Conservation (phyloP, 1,140 invertebrate species). For the Drosophila obscura region DNA sequence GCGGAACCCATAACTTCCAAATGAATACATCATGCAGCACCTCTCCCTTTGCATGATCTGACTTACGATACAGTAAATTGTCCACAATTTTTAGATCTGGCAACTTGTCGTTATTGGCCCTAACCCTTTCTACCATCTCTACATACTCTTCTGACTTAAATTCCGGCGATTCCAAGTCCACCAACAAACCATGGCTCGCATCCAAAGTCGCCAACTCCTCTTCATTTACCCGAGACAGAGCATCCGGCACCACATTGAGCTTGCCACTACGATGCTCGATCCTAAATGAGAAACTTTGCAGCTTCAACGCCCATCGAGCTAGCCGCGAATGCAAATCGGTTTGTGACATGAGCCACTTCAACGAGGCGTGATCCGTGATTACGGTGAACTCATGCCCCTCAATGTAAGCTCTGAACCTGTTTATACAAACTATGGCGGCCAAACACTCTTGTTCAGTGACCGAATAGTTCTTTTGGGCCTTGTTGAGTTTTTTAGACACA, state of each 20-base stretch:
- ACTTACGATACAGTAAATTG: background rate
- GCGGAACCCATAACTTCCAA: constrained; percentile 16
- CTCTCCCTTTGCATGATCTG: background rate
- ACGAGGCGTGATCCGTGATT: background rate
- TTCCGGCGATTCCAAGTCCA: background rate
- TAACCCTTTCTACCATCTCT: background rate
- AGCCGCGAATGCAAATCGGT: background rate
- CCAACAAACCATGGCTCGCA: background rate
- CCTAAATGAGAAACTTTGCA: constrained; percentile 5
- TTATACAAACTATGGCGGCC: background rate
- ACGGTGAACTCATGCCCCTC: constrained; percentile 2
- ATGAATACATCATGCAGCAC: background rate
- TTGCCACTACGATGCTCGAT: constrained; percentile 1
- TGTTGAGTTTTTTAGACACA: background rate
- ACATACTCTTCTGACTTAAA: background rate
- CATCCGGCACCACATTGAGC: constrained; percentile 2
- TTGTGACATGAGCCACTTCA: background rate
- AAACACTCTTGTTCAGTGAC: background rate
- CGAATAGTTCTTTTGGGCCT: background rate
- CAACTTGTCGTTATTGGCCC: background rate
- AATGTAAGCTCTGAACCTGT: background rate
- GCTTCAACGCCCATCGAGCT: background rate
- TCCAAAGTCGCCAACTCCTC: background rate
- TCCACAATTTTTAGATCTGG: background rate
- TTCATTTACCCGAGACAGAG: constrained; percentile 3